Base-by-base conservation (phyloP, 2,113 vertebrate genomes). In the Trichomycterus rosablanca region DNA sequence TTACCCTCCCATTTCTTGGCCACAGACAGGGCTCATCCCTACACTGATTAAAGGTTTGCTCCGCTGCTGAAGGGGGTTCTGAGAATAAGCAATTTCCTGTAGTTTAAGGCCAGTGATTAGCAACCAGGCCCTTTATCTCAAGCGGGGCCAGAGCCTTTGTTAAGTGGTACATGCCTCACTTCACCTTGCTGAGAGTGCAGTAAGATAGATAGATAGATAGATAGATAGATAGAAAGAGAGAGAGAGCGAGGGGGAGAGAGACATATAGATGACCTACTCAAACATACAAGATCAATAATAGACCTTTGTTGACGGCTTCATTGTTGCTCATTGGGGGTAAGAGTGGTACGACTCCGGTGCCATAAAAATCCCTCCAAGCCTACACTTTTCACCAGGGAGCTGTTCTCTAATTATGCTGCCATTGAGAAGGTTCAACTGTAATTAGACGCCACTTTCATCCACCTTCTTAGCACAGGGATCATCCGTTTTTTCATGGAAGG, bases 21-120 rank as follows among this genome's bases (percentile, higher is more conserved):
- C 46, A 58, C 66, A 69, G 63, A 48, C 28, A 39, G 74, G 75
- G 64, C 63, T 74, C 55, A 69, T 55, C 59, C 69, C 71, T 51
- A 42, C 73, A 49, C 66, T 74, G 70, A 79, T 63, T 80, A 68
- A 64, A 72, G 70, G 64, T 63, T 50, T 70, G 65, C 73, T 67
- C 32, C 22, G 52, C 70, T 68, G 75, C 78, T 80, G 45, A 65
- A 74, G 60, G 68, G 58, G 75, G 68, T 59, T 83, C 74, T 74
- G 49, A 83, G 70, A 80, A 84, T 68, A 75, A 77, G 80, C 76
- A 50, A 77, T 77, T 79, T 85, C 79, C 79, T 84, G 78, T 76
- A 81, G 72, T 84, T 82, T 83, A 83, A 81, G 73, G 77, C 81
- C 55, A 59, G 58, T 81, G 81, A 84, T 87, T 82, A 83, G 74